A percentile compares a stretch with the other conserved stretches of the same genome.
These are phyloP conservation scores for Mastomys coucha DNA, from an alignment of 2,113 vertebrate genomes.

Conservation along the genomic window DNA sequence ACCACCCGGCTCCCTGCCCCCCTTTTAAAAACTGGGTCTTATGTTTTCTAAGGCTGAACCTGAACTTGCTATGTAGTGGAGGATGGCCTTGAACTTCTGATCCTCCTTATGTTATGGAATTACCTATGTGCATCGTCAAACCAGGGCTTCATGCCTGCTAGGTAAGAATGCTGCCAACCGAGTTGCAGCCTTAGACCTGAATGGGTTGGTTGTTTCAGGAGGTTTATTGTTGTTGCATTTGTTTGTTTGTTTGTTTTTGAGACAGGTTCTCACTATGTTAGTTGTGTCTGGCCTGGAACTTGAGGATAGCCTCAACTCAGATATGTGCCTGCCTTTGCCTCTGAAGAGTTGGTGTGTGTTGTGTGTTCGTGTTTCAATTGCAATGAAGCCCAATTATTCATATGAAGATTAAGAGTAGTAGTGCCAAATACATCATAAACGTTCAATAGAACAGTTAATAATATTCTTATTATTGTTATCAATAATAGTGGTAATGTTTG, in stretches of 20 bases:
- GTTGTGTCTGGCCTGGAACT: background rate
- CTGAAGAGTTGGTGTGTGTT: background rate
- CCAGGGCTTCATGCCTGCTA: background rate
- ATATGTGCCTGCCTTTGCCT: background rate
- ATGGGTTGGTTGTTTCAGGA: background rate
- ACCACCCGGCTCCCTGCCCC: accelerated
- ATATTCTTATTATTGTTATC: background rate
- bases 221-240: background rate
- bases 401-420: slow-evolving; percentile 15
- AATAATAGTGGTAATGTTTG: background rate
- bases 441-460: background rate
- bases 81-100: background rate
- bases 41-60: background rate
- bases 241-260: background rate
- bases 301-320: background rate
- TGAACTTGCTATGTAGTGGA: background rate
- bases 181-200: background rate
- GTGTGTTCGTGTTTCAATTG: background rate
- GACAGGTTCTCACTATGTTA: background rate
- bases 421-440: background rate
- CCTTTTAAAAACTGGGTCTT: background rate
- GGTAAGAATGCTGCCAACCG: background rate
- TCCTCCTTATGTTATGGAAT: background rate
- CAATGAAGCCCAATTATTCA: background rate
- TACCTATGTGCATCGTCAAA: background rate